Base-by-base conservation (phyloP, 2,797 vertebrate species). In the Pangasius sanitwongsei region DNA sequence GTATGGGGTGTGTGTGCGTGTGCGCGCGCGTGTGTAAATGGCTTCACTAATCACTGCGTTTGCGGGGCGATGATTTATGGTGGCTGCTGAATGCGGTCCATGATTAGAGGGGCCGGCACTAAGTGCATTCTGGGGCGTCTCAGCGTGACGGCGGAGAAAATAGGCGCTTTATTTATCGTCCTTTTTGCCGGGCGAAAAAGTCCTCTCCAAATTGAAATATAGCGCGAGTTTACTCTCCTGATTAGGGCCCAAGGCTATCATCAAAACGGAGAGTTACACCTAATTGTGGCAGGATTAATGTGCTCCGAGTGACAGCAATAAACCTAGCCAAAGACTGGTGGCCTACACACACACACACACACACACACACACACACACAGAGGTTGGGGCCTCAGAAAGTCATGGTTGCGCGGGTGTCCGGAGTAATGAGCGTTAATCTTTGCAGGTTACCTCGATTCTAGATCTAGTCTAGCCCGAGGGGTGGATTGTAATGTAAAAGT, bases 171-270 rank as follows among this genome's bases (percentile, higher is more conserved):
- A 99, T 99, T 99, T 99, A 99, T 99, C 95, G 97, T 97, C 96
- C 97, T 97, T 97, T 97, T 97, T 97, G 98, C 97, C 97, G 97
- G 98, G 98, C 97, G 97, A 98, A 99, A 99, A 97, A 98, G 97
- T 97, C 97, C 97, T 97, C 97, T 97, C 97, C 97, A 99, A 99
- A 99, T 99, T 99, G 98, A 99, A 99, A 99, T 99, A 99, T 99
- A 99, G 98, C 97, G 98, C 59, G 98, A 99, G 98, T 99, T 99
- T 99, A 99, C 98, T 97, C 98, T 99, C 97, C 98, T 99, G 98
- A 99, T 99, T 99, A 99, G 97, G 95, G 97, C 98, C 98, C 97
- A 97, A 98, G 98, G 98, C 98, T 97, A 98, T 99, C 98, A 98
- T 98, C 90, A 96, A 96, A 87, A 61, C 97, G 87, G 97, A 98